A percentile compares a stretch with the other conserved stretches of the same genome.
These are phyloP conservation scores for Hyperopisus bebe DNA, from an alignment of 2,113 vertebrate genomes.

Conservation along the genomic window DNA sequence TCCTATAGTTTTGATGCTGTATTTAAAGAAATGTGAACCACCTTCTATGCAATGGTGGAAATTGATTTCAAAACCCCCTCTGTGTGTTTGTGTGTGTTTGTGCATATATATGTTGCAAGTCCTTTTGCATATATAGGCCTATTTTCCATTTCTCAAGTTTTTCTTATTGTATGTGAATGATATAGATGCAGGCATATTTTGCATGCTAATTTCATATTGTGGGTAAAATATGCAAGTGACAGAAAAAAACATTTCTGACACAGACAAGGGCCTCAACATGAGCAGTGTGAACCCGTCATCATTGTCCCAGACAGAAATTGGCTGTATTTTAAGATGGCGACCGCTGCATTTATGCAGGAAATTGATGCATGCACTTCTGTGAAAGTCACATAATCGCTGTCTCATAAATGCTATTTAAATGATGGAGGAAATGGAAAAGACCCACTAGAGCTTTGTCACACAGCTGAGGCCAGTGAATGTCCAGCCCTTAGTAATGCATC, in stretches of 20 bases:
- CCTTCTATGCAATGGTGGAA: neutral
- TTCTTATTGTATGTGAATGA: neutral
- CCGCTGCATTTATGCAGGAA: conserved; percentile 15
- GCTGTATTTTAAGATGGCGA: conserved; percentile 2
- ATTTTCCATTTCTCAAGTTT: neutral
- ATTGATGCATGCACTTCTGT: conserved; percentile 18
- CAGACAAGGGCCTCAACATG: neutral
- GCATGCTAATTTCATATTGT: neutral
- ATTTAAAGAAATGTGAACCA: neutral
- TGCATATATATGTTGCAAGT: neutral
- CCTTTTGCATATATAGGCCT: neutral
- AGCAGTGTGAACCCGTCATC: neutral
- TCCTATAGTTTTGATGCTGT: neutral
- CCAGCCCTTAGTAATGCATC: neutral
- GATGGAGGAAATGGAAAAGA: neutral
- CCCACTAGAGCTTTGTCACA: neutral
- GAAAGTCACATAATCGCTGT: conserved; percentile 5
- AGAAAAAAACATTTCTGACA: neutral
- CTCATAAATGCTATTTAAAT: conserved; percentile 5
- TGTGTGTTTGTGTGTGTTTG: neutral
- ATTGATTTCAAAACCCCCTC: neutral
- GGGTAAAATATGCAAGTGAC: neutral
- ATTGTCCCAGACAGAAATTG: conserved; percentile 14
- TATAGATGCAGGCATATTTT: neutral
- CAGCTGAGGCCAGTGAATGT: neutral